Evolutionary conservation across 2,888 invertebrate genomes (phyloP), one percentile per base, ranked within the genome.

Genomic region (Cephus rjabovi): DNA sequence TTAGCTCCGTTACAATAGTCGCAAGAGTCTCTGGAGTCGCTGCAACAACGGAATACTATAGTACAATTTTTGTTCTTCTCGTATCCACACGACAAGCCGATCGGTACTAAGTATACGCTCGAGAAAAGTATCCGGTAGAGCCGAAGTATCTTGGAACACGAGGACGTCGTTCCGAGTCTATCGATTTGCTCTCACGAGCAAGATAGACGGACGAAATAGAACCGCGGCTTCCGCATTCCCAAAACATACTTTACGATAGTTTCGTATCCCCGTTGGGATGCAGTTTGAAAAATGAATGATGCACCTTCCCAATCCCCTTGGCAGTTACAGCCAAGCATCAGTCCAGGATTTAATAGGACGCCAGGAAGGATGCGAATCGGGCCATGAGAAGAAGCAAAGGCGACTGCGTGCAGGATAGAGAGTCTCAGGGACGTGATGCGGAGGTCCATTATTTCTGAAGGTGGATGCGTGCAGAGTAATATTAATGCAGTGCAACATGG

Each of bases 121-220:
- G 6, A 23, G 56, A 56, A 56, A 56, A 56, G 56, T 56, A 23
- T 56, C 56, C 56, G 56, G 56, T 23, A 56, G 56, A 56, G 23
- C 23, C 23, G 56, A 56, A 56, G 56, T 9, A 56, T 56, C 56
- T 56, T 56, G 56, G 75, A 82, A 77, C 74, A 79, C 82, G 78
- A 69, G 77, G 82, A 70, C 73, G 76, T 76, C 71, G 78, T 77
- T 75, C 82, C 81, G 80, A 84, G 81, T 86, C 86, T 89, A 89
- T 89, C 89, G 89, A 89, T 89, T 89, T 88, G 86, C 86, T 87
- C 88, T 87, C 86, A 81, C 83, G 83, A 79, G 82, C 83, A 83
- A 85, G 84, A 86, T 86, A 86, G 86, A 85, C 37, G 34, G 83
- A 78, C 83, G 82, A 87, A 88, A 87, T 86, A 86, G 86, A 87